Percentiles rank a stretch among this genome's conserved stretches.
phyloP scores from a whole-genome alignment of 2,113 vertebrate genomes.

The Saguinus midas region DNA sequence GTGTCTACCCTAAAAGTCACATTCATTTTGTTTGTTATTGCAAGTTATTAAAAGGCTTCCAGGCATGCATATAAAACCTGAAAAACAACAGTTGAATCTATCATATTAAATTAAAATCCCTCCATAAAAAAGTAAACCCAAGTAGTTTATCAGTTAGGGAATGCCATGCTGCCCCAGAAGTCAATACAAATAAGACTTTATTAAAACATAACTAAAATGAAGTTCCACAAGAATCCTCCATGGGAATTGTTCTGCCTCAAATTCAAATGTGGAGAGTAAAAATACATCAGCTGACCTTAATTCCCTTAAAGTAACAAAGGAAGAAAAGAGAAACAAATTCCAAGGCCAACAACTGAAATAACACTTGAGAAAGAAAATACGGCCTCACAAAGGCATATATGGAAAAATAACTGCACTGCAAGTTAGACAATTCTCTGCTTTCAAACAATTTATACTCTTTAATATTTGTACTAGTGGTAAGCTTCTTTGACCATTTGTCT shows the following conservation, averaged over 20 bases:
- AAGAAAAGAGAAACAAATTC: conserved; percentile 33
- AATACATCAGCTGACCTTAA: conserved; percentile 56
- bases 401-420: neutral
- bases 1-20: conserved; percentile 75
- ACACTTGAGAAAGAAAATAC: conserved; percentile 35
- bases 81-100: conserved; percentile 68
- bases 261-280: conserved; percentile 43
- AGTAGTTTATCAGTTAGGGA: conserved; percentile 72
- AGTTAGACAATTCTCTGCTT: neutral
- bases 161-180: conserved; percentile 63
- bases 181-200: conserved; percentile 76
- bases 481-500: neutral
- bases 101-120: conserved; percentile 75
- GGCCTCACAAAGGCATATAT: neutral
- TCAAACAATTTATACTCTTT: neutral
- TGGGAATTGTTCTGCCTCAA: conserved; percentile 50
- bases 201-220: conserved; percentile 76
- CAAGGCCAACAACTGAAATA: conserved; percentile 18
- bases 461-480: neutral
- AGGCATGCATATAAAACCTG: conserved; percentile 75
- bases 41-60: conserved; percentile 78
- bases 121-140: conserved; percentile 69
- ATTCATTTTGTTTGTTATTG: conserved; percentile 79
- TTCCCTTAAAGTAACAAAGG: conserved; percentile 58
- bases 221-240: conserved; percentile 51